Percentiles rank a stretch among this genome's conserved stretches.
These are phyloP conservation scores for Liodrosophila aerea DNA, from an alignment of 2,888 invertebrate genomes.

Conservation along the genomic window DNA sequence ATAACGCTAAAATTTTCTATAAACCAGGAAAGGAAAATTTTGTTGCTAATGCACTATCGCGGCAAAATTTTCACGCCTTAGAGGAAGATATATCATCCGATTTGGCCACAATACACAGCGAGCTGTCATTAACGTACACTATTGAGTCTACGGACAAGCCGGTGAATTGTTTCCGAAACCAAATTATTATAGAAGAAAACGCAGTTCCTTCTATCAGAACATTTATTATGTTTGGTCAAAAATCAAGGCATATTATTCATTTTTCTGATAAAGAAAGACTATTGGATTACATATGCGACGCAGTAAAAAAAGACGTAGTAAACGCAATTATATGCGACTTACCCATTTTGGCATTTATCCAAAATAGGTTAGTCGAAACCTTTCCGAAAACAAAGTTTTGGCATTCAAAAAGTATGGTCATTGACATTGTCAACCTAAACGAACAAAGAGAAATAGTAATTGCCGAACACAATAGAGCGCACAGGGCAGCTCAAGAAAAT, in stretches of 20 bases:
- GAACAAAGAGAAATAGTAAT: constrained; percentile 6
- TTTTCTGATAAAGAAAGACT: no score
- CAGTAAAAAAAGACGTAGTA: not conserved
- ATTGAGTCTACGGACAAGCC: not conserved
- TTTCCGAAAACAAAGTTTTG: constrained; percentile 14
- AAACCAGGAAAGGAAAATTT: not conserved
- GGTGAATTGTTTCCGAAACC: constrained; percentile 6
- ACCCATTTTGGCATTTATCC: not conserved
- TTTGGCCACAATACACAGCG: not conserved
- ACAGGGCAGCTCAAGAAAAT: constrained; percentile 8
- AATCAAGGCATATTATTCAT: not conserved
- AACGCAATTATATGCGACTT: constrained; percentile 9
- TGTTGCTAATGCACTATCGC: not conserved
- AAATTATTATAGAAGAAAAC: constrained; percentile 13
- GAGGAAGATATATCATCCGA: not conserved
- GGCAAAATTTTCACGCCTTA: not conserved
- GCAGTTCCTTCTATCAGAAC: not conserved
- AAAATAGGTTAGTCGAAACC: constrained; percentile 1
- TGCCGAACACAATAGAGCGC: not conserved
- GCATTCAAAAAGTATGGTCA: constrained; percentile 8
- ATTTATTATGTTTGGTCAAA: no score
- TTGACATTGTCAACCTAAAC: not conserved
- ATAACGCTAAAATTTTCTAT: not conserved
- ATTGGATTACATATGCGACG: no score
- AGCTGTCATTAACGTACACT: not conserved